phyloP scores from a whole-genome alignment of 2,113 vertebrate species.

The Bettongia penicillata region DNA sequence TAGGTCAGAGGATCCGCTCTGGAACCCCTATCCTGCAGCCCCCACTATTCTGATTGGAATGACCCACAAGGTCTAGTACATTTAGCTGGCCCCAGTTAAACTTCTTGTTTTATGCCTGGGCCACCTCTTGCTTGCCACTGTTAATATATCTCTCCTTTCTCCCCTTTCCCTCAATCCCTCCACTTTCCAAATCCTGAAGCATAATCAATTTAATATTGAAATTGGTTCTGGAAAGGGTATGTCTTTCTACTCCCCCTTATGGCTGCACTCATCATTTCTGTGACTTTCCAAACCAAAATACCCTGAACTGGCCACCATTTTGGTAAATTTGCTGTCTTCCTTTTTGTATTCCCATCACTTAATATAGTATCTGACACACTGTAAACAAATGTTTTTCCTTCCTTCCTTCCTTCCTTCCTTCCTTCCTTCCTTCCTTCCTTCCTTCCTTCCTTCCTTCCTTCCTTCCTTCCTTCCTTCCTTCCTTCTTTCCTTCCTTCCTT shows the following conservation, averaged over 20 bases:
- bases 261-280: not conserved
- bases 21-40: not conserved
- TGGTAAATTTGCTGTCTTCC: not conserved
- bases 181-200: not conserved
- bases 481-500: not conserved
- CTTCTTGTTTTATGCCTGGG: not conserved
- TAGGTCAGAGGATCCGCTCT: not conserved
- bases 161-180: not conserved
- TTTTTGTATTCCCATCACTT: not conserved
- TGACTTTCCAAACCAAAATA: not conserved
- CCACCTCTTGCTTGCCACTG: not conserved
- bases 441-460: no score
- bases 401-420: no score
- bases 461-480: accelerated
- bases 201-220: not conserved
- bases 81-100: not conserved
- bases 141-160: not conserved
- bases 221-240: not conserved
- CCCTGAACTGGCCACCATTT: not conserved
- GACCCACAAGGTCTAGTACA: no score
- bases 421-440: no score
- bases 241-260: not conserved
- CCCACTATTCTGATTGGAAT: not conserved
- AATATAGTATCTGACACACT: not conserved
- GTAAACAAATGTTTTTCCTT: not conserved